These are phyloP conservation scores for Habroteleia sp. DNA, from an alignment of 2,888 invertebrate species.

Conservation along the genomic window DNA sequence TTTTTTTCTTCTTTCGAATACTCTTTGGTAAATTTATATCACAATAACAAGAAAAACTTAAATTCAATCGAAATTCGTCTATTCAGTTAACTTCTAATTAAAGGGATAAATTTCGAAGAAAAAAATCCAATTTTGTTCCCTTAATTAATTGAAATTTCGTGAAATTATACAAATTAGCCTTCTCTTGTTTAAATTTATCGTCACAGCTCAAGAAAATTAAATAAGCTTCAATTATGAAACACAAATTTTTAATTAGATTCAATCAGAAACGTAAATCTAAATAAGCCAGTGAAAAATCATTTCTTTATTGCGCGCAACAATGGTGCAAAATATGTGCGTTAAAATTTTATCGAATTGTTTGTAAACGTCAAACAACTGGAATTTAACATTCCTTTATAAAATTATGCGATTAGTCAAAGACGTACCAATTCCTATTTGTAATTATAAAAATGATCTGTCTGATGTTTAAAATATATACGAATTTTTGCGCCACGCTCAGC, in stretches of 20 bases:
- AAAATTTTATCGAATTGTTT: not conserved
- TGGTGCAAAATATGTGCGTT: not conserved
- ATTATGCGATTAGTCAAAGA: constrained; percentile 11
- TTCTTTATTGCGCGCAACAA: too few relatives aligned
- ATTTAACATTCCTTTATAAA: constrained; percentile 36
- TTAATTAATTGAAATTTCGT: constrained; percentile 74
- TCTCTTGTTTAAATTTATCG: constrained; percentile 77
- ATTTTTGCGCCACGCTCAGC: constrained; percentile 34
- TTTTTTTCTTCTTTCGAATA: constrained; percentile 71
- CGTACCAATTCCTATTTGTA: constrained; percentile 18
- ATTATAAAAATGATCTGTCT: constrained; percentile 30
- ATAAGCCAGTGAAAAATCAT: constrained; percentile 1
- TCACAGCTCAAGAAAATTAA: constrained; percentile 79
- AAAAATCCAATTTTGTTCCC: constrained; percentile 71
- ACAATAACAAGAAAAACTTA: constrained; percentile 78
- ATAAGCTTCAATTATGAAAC: constrained; percentile 66
- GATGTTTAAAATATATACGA: constrained; percentile 30
- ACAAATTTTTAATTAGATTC: constrained; percentile 9
- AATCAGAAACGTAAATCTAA: constrained; percentile 24
- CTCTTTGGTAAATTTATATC: constrained; percentile 81
- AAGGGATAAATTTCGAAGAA: constrained; percentile 69
- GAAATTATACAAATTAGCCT: constrained; percentile 80
- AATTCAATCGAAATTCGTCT: constrained; percentile 78
- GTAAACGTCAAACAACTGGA: constrained; percentile 23
- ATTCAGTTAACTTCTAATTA: constrained; percentile 76